Evolutionary conservation across 2,113 vertebrate species (phyloP), one percentile per base, ranked within the genome.

Genomic region (Lasiurus cinereus): DNA sequence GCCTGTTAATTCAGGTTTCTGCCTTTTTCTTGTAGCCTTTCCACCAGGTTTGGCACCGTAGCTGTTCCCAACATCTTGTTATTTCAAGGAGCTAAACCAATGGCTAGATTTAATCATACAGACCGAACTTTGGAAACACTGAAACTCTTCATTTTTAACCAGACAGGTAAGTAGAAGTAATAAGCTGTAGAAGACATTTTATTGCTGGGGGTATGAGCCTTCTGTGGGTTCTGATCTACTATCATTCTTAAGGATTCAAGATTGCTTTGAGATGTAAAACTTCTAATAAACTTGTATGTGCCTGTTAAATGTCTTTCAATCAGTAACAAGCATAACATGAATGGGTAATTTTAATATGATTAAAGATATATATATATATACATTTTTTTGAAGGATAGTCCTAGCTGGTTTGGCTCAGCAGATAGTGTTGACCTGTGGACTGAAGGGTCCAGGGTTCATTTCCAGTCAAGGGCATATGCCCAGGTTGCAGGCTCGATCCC

Each of bases 71-170:
- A 99, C 94, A 99, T 99, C 72, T 98, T 99, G 46, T 97, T 99
- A 95, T 99, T 99, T 97, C 99, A 99, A 98, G 99, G 99, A 72
- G 99, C 99, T 82, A 99, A 99, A 95, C 99, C 99, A 3, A 99
- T 99, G 99, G 99, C 99, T 88, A 98, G 99, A 66, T 99, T 99
- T 98, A 99, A 99, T 97, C 99, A 99, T 80, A 99, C 99, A 0
- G 99, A 99, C 78, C 97, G 99, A 92, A 99, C 99, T 0, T 88
- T 99, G 97, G 99, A 99, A 72, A 99, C 98, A 0, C 97, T 99
- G 89, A 99, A 99, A 79, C 98, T 99, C 59, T 99, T 99, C 97
- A 99, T 99, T 95, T 98, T 98, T 43, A 99, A 99, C 94, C 99
- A 99, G 97, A 99, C 99, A 96, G 99, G 99, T 99, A 96, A 11